Base-by-base conservation (phyloP, 1,140 invertebrate genomes). In the Pachypsylla venusta region DNA sequence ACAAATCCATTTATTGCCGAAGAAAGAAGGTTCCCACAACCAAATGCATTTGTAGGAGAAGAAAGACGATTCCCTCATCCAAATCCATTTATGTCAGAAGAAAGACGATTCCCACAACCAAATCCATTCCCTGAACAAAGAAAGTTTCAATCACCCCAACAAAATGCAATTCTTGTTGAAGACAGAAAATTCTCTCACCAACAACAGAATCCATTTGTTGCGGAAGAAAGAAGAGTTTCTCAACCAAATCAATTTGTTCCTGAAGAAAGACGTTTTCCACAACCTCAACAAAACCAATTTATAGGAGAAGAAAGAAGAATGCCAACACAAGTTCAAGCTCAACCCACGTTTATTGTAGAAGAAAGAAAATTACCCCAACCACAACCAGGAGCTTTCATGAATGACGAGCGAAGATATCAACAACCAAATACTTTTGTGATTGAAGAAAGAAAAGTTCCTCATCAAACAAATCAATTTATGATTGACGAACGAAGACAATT, bases 401-500 rank as follows among this genome's bases (percentile, higher is more conserved):
- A 19, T 5, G 42, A 48, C 7, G 42, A 48, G 5, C 42, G 42
- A n/a, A 48, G 42, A 5, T 7, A 19, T n/a, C 42, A 4, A 5
- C 42, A 48, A 48, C 42, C 42, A 4, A 48, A 48, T 22, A 48
- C 22, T 3, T 48, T 48, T 22, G 22, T 4, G n/a, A 48, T 48
- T 48, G 42, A 48, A 48, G 42, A 48, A 22, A n/a, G 42, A n/a
- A 48, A 48, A n/a, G n/a, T n/a, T n/a, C 42, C 42, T 48, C 30
- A 35, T 10, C 42, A 48, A 22, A n/a, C 42, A 5, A 48, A 48
- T n/a, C 42, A 4, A 19, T 48, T 48, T 22, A 4, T 48, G 4
- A 19, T 48, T 7, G 42, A 48, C 16, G 42, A 48, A 48, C 42
- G 42, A 4, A 48, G 42, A 48, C 42, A 4, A 48, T 48, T 48